Conservation (phyloP, 2,888 invertebrate species). For the Lepidocyrtinus sp. region DNA sequence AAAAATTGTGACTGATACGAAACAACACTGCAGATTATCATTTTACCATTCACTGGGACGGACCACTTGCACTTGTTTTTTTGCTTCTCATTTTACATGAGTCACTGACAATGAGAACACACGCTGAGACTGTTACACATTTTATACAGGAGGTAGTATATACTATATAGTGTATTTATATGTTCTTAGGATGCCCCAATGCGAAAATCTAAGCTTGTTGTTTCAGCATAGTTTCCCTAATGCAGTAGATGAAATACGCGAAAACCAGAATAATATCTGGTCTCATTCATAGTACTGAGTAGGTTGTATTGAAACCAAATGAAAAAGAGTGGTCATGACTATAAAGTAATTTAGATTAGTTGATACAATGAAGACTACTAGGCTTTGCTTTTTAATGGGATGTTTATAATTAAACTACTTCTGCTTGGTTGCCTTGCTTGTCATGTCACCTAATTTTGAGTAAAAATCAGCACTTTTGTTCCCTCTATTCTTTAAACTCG, state of each 20-base stretch:
- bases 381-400: background rate
- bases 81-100: background rate
- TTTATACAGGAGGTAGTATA: no score
- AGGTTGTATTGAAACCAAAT: no score
- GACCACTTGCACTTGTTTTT: slow-evolving; percentile 8
- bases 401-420: background rate
- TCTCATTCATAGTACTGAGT: no score
- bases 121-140: background rate
- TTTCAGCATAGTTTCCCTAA: no score
- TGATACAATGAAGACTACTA: background rate
- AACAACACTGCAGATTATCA: background rate
- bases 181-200: no score
- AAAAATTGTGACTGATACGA: background rate
- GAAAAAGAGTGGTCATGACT: background rate
- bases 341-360: slow-evolving; percentile 1
- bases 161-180: no score
- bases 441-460: background rate
- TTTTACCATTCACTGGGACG: background rate
- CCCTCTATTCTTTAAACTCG: no score
- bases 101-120: background rate
- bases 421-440: background rate
- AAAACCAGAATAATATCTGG: no score
- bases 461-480: no score
- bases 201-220: no score
- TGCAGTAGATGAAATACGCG: no score